phyloP scores from a whole-genome alignment of 1,140 invertebrate species.

The Micrasema minimum region DNA sequence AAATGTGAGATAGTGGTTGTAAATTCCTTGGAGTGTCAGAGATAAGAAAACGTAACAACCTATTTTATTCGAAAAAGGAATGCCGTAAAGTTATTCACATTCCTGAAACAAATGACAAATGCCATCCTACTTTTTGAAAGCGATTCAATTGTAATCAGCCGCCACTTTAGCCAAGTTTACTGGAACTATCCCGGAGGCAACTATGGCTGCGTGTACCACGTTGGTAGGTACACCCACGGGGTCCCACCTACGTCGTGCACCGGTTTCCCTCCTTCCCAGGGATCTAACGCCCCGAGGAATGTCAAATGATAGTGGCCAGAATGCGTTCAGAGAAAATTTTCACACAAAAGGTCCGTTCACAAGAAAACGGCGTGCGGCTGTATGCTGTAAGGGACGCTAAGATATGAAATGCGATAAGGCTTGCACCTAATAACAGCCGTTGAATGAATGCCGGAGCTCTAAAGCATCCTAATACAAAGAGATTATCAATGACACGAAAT shows the following conservation, averaged over 20 bases:
- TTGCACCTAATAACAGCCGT: constrained; percentile 17
- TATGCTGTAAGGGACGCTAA: not conserved
- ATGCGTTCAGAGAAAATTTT: constrained; percentile 31
- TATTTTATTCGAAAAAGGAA: constrained; percentile 30
- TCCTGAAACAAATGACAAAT: constrained; percentile 25
- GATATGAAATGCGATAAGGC: constrained; percentile 22
- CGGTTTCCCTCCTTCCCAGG: not conserved
- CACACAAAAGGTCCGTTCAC: constrained; percentile 27
- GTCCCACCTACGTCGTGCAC: constrained; percentile 12
- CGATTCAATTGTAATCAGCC: constrained; percentile 7
- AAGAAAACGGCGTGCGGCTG: constrained; percentile 16
- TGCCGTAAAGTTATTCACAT: constrained; percentile 26
- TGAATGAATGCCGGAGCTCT: constrained; percentile 6
- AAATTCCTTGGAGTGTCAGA: no score
- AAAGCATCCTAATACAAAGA: constrained; percentile 29
- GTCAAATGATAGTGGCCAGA: constrained; percentile 13
- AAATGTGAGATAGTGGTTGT: not conserved
- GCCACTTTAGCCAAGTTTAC: constrained; percentile 4
- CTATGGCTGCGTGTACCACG: not conserved
- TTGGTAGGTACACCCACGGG: no score
- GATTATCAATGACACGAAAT: constrained; percentile 33
- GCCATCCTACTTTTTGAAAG: not conserved
- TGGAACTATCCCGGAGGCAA: constrained; percentile 4
- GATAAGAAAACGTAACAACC: not conserved
- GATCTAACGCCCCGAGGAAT: constrained; percentile 14